Conservation (phyloP, 1,140 invertebrate genomes). For the Xylocopa sonorina region DNA sequence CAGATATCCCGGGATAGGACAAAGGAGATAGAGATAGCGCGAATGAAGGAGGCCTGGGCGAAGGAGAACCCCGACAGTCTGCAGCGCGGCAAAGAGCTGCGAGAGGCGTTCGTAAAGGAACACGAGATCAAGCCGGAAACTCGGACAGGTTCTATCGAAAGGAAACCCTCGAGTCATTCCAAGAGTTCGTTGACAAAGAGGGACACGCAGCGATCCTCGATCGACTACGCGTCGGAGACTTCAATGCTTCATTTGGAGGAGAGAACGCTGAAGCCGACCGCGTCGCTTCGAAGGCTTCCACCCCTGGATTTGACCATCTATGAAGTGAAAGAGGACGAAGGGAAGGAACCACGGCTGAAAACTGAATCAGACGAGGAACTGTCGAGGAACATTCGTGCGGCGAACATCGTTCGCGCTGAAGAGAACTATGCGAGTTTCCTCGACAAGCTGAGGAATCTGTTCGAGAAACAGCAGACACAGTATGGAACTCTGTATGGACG, state of each 20-base stretch:
- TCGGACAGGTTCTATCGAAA: not conserved
- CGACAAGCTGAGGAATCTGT: conserved; percentile 28
- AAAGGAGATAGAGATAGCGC: conserved; percentile 55
- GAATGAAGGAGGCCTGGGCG: conserved; percentile 67
- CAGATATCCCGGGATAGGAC: conserved; percentile 62
- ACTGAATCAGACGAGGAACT: conserved; percentile 54
- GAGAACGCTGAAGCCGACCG: conserved; percentile 41
- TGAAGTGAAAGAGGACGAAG: conserved; percentile 36
- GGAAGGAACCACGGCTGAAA: conserved; percentile 37
- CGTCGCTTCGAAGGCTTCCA: conserved; percentile 27
- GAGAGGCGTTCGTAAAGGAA: conserved; percentile 56
- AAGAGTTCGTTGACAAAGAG: not conserved
- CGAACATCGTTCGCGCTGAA: conserved; percentile 40
- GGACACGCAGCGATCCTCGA: not conserved
- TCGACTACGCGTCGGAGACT: not conserved
- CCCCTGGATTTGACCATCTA: conserved; percentile 53
- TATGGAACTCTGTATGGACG: conserved; percentile 14
- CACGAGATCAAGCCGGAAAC: not conserved
- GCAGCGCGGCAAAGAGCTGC: conserved; percentile 57
- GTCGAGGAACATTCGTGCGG: conserved; percentile 20
- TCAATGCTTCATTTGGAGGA: conserved; percentile 1
- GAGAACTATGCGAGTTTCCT: conserved; percentile 32
- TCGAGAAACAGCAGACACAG: not conserved
- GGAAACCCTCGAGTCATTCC: not conserved
- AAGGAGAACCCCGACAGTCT: conserved; percentile 58